phyloP scores from a whole-genome alignment of 2,797 vertebrate species.

The Neosilurus hyrtlii region DNA sequence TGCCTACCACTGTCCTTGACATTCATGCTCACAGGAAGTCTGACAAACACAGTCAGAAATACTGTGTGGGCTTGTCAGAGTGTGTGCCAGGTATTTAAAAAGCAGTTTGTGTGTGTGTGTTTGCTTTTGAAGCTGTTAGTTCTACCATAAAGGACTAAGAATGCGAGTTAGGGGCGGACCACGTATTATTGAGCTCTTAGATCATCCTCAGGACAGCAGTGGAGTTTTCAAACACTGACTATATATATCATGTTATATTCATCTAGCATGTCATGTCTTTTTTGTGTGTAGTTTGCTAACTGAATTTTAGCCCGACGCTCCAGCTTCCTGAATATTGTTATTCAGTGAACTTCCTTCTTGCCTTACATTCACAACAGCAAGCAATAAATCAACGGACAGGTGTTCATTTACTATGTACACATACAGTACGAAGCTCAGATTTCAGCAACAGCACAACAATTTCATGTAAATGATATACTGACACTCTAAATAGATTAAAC shows the following conservation, averaged over 20 bases:
- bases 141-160: slow-evolving; percentile 15
- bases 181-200: no score
- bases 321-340: not conserved
- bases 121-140: slow-evolving; percentile 22
- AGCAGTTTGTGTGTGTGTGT: not conserved
- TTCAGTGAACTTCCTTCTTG: not conserved
- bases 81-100: slow-evolving; percentile 21
- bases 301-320: not conserved
- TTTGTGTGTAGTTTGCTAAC: not conserved
- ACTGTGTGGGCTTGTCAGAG: slow-evolving; percentile 20
- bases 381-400: not conserved
- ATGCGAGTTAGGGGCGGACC: not conserved
- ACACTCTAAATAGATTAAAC: not conserved
- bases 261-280: not conserved
- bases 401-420: not conserved
- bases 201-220: no score
- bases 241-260: not conserved
- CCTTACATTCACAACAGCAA: not conserved
- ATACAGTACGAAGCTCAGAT: not conserved
- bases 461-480: not conserved
- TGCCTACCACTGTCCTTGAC: slow-evolving; percentile 54
- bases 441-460: not conserved
- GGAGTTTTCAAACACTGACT: not conserved
- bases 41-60: slow-evolving; percentile 34
- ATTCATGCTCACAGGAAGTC: slow-evolving; percentile 40